Evolutionary conservation across 1,140 invertebrate genomes (phyloP).

Genomic region (Cotesia typhae): DNA sequence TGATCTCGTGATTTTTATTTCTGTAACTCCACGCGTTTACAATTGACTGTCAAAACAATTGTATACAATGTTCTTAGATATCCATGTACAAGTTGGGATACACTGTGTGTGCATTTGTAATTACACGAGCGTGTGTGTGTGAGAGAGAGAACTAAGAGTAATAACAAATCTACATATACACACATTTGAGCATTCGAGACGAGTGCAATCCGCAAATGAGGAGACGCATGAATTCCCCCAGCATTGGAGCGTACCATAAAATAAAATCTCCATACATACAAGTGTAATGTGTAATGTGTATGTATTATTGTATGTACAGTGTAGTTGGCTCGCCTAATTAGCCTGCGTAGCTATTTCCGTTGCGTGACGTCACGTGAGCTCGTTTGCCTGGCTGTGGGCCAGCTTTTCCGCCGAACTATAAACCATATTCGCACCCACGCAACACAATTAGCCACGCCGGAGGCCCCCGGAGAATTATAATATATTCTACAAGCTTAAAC

Average conservation of each 20-base stretch:
- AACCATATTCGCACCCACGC: slow-evolving; percentile 66
- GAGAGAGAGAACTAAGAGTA: not conserved
- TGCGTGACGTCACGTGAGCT: slow-evolving; percentile 64
- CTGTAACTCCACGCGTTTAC: slow-evolving; percentile 1
- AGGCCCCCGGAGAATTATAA: slow-evolving; percentile 27
- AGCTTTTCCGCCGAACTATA: slow-evolving; percentile 64
- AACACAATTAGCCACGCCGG: slow-evolving; percentile 59
- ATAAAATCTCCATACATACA: no score
- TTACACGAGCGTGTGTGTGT: not conserved
- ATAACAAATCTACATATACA: slow-evolving; percentile 2
- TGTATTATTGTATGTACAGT: slow-evolving; percentile 22
- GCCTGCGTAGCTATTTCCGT: slow-evolving; percentile 62
- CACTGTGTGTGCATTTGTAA: not conserved
- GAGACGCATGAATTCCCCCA: slow-evolving; percentile 58
- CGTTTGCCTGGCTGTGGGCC: slow-evolving; percentile 62
- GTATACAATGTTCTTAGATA: slow-evolving; percentile 1
- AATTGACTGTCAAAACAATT: slow-evolving; percentile 25
- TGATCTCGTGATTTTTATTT: no score
- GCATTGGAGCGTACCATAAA: slow-evolving; percentile 56
- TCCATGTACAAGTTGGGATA: not conserved
- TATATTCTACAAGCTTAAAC: slow-evolving; percentile 29
- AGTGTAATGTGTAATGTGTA: slow-evolving; percentile 42
- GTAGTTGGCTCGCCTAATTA: slow-evolving; percentile 58
- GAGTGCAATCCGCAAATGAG: slow-evolving; percentile 45
- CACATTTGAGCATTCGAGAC: not conserved